Evolutionary conservation across 1,140 invertebrate genomes (phyloP).

Genomic region (Argopecten irradians): DNA sequence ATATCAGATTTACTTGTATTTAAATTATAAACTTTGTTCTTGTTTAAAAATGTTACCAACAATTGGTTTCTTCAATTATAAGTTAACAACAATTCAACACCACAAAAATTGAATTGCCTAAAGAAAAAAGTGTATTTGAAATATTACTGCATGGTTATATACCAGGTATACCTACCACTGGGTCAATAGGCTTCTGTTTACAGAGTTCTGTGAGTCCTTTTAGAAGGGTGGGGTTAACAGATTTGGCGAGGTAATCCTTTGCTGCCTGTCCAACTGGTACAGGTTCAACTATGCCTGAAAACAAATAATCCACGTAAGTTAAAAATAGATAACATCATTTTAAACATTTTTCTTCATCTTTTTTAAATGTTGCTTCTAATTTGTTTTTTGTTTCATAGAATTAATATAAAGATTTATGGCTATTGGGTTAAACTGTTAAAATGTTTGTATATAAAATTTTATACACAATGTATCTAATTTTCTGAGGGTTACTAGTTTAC

Average conservation of each 20-base stretch:
- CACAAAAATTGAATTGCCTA: too few species aligned
- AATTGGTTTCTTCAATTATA: too few species aligned
- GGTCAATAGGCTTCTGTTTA: slow-evolving; percentile 85
- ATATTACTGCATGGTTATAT: neutral
- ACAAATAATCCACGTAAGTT: slow-evolving; percentile 29
- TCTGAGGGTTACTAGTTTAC: slow-evolving; percentile 56
- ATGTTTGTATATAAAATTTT: neutral
- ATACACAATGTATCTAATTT: neutral
- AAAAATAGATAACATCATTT: neutral
- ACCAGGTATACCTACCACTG: slow-evolving; percentile 77
- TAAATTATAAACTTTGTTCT: too few species aligned
- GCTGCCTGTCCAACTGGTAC: slow-evolving; percentile 77
- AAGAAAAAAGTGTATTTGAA: neutral
- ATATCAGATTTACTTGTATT: too few species aligned
- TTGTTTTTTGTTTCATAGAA: neutral
- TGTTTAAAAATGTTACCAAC: too few species aligned
- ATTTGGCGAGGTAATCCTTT: slow-evolving; percentile 83
- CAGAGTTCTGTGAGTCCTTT: slow-evolving; percentile 85
- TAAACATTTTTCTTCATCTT: too few species aligned
- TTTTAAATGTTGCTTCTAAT: neutral
- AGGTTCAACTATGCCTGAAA: slow-evolving; percentile 75
- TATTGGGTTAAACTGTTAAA: neutral
- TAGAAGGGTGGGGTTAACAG: slow-evolving; percentile 82
- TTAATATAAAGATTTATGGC: neutral
- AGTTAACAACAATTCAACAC: too few species aligned